Base-by-base conservation (phyloP, 2,888 invertebrate genomes). In the Hoplodrina blanda region DNA sequence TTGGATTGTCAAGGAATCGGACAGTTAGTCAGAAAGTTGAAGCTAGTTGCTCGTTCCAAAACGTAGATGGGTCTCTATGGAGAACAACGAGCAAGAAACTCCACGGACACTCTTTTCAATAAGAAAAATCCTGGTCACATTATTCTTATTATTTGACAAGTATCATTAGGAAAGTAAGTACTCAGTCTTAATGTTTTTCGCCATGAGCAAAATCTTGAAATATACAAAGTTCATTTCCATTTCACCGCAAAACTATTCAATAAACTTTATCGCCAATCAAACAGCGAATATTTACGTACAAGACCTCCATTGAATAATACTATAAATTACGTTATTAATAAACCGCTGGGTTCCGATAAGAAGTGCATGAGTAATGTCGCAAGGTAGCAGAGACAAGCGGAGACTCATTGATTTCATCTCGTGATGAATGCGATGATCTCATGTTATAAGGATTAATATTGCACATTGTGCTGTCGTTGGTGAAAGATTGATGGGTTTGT, bases 271-370 rank as follows among this genome's bases (percentile, higher is more conserved):
- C 69, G 25, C 17, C 30, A 65, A 73, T 56, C 80, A 46, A 19
- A 62, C 62, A 44, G 62, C 25, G 30, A 69, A 69, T 80, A 78
- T 75, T 80, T 80, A 80, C 64, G 44, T 15, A 64, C 46, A 79
- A 67, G n/a, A 37, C 61, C 30, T 64, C 57, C 61, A 69, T 74
- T 77, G 76, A 74, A 74, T 68, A 52, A 17, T 52, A 50, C 50
- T 30, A 80, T 78, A 78, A 69, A 78, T 78, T 56, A 80, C 60
- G 41, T 72, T 83, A 82, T 78, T 70, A 78, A 75, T 82, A 83
- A 76, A 70, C 19, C 30, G 19, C 20, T 37, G 54, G 15, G 13
- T 46, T 7, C 10, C 5, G 83, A 83, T 83, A 83, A 77, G 76
- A 62, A 60, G 17, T 53, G 52, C 25, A 79, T 75, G 68, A 68